Base-by-base conservation (phyloP, 2,797 vertebrate species). In the Myripristis jacobus region DNA sequence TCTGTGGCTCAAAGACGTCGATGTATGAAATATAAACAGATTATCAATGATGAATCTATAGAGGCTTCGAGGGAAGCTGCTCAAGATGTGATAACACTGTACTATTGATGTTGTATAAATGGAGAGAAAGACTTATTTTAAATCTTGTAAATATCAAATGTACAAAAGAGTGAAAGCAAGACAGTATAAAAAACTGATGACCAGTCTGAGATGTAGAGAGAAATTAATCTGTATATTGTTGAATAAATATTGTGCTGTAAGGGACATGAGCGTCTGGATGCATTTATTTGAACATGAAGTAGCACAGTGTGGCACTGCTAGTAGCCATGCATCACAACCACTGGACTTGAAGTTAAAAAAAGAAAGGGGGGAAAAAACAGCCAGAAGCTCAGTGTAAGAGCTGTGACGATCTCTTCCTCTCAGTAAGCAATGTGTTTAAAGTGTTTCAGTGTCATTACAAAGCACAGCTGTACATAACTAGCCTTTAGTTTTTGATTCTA, bases 121-220 rank as follows among this genome's bases (percentile, higher is more conserved):
- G 94, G 92, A 94, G 89, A 92, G 88, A 92, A 70, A 94, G 87
- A 95, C 94, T 94, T 97, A 97, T 97, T 98, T 98, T 98, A 96
- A 97, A 95, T 95, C 92, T 85, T 99, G 95, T 98, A 99, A 96
- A 98, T 97, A 97, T 87, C 75, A 94, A 91, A 94, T 97, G 95
- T 96, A 96, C 92, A 98, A 96, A 97, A 92, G 87, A 94, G 72
- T 82, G 59, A 92, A 85, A 89, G 74, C 74, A 78, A 91, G 70
- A 90, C 80, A 54, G 90, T 90, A 79, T 79, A 74, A 91, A 87
- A 55, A 50, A 67, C 62, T 89, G 70, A 85, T 64, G 91, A 93
- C 90, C 83, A 89, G 85, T 95, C 94, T 95, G 93, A 94, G 92
- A 95, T 94, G 94, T 94, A 93, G 92, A 93, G 91, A 88, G 84